Conservation (phyloP, 1,140 invertebrate species). For the Pemphigus obesinymphae region DNA sequence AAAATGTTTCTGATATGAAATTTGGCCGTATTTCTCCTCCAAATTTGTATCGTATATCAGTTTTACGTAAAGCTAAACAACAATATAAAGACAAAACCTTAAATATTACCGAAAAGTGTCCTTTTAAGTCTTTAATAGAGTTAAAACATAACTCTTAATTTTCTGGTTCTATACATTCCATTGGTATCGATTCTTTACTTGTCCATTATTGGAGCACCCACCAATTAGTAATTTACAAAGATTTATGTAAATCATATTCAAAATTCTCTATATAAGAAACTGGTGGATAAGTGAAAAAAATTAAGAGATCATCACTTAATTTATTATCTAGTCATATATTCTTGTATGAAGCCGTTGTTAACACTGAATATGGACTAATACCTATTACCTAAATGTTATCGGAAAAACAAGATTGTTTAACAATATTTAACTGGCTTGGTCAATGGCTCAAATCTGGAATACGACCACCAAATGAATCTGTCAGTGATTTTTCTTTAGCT, state of each 20-base stretch:
- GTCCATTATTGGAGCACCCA: background rate
- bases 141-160: background rate
- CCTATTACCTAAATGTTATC: background rate
- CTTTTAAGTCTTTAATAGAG: background rate
- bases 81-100: background rate
- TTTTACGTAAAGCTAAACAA: background rate
- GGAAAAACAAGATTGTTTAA: background rate
- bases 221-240: background rate
- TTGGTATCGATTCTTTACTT: background rate
- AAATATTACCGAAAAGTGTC: background rate
- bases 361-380: background rate
- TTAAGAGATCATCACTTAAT: background rate
- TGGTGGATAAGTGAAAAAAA: background rate
- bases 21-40: background rate
- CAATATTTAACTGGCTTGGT: background rate
- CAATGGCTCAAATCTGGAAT: background rate
- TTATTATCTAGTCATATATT: background rate
- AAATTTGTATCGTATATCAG: background rate
- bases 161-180: background rate
- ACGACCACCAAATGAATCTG: background rate
- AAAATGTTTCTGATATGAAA: background rate
- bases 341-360: no score
- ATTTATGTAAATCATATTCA: constrained; percentile 1
- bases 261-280: background rate
- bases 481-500: background rate